phyloP scores from a whole-genome alignment of 2,113 vertebrate genomes.

The Pituophis catenifer region DNA sequence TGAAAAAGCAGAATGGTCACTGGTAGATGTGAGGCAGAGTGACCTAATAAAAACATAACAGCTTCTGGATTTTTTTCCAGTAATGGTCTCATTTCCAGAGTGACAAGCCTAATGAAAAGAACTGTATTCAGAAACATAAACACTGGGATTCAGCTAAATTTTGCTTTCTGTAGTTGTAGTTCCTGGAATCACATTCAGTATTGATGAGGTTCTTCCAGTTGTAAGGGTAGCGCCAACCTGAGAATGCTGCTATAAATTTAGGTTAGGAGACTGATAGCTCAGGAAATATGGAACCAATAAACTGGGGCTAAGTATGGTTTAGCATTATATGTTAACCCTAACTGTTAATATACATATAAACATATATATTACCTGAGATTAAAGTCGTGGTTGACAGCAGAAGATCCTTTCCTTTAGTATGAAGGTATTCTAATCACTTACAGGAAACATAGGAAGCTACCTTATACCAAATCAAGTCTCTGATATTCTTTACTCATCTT shows the following conservation, averaged over 20 bases:
- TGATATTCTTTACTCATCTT: neutral
- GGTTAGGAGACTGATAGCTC: neutral
- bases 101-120: constrained; percentile 24
- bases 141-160: constrained; percentile 29
- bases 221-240: neutral
- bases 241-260: neutral
- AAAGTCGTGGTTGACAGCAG: neutral
- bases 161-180: constrained; percentile 3
- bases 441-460: neutral
- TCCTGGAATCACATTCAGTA: neutral
- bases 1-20: constrained; percentile 66
- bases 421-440: neutral
- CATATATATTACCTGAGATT: neutral
- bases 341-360: neutral
- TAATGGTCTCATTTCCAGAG: constrained; percentile 43
- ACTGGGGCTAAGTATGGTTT: neutral
- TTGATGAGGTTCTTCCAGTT: neutral
- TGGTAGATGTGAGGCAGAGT: constrained; percentile 63
- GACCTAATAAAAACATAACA: constrained; percentile 68
- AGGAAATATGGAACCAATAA: neutral
- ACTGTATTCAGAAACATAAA: constrained; percentile 25
- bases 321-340: neutral
- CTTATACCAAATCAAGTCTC: neutral
- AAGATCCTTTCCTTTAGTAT: neutral
- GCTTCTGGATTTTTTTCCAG: constrained; percentile 56